Percentiles rank a stretch among this genome's conserved stretches.
These are phyloP conservation scores for Cephus nigrinus DNA, from an alignment of 2,888 invertebrate species.

Conservation along the genomic window DNA sequence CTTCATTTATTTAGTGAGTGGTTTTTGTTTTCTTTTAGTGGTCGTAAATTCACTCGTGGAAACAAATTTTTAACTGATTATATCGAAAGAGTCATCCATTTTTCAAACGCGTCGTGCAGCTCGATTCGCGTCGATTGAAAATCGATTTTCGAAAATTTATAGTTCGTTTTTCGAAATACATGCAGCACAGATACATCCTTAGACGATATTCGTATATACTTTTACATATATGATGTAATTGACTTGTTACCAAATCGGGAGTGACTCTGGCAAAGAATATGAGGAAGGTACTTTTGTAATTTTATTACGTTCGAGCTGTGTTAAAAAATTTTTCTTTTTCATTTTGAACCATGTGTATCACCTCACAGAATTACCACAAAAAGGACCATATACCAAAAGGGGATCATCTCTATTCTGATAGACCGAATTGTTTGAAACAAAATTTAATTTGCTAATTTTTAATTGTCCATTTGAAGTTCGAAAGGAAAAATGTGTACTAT, in stretches of 20 bases:
- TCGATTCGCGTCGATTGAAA: neutral
- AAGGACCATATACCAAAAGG: neutral
- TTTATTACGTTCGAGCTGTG: neutral
- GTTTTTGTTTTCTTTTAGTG: neutral
- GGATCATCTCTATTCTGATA: neutral
- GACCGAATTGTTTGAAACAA: neutral
- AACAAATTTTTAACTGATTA: neutral
- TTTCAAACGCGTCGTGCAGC: neutral
- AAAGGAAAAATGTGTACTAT: neutral
- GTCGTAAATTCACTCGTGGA: neutral
- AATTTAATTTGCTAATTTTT: neutral
- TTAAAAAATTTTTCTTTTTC: neutral
- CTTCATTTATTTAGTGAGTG: neutral
- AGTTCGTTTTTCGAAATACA: neutral
- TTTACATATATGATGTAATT: neutral
- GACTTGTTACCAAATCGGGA: neutral
- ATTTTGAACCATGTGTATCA: neutral
- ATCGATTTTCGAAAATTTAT: neutral
- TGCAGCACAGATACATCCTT: neutral
- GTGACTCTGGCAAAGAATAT: neutral
- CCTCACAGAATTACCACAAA: neutral
- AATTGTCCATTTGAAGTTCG: neutral
- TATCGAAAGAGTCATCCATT: neutral
- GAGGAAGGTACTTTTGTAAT: neutral
- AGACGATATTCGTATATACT: neutral